phyloP scores from a whole-genome alignment of 2,113 vertebrate species.

The Leptocoma aspasia region DNA sequence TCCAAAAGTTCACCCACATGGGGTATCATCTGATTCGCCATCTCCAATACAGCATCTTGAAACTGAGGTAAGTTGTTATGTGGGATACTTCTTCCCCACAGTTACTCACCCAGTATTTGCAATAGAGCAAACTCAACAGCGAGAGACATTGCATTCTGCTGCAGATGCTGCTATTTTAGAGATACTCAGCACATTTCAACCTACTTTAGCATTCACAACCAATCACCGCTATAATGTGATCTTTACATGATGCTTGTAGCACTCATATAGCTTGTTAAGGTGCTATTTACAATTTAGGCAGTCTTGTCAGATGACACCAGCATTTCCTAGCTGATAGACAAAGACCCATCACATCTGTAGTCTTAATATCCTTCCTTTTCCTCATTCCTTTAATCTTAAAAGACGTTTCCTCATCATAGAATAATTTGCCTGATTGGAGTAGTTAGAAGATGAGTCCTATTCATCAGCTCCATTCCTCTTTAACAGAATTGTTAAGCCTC shows the following conservation, averaged over 20 bases:
- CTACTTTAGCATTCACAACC: background rate
- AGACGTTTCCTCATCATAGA: background rate
- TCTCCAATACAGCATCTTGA: background rate
- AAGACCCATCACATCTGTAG: slow-evolving; percentile 1
- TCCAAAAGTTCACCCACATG: background rate
- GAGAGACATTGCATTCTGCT: background rate
- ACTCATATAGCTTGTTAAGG: background rate
- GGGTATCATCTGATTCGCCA: background rate
- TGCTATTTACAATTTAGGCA: background rate
- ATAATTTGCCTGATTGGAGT: slow-evolving; percentile 48
- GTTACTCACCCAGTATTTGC: background rate
- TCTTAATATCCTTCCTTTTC: background rate
- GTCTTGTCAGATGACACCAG: background rate
- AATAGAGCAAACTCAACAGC: background rate
- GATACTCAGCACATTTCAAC: background rate
- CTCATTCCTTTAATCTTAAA: slow-evolving; percentile 17
- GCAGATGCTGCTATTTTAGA: background rate
- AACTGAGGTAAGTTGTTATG: background rate
- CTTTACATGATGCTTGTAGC: background rate
- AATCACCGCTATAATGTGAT: background rate
- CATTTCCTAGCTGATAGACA: background rate
- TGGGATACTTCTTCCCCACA: background rate
- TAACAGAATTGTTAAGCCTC: background rate
- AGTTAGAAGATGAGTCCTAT: slow-evolving; percentile 19
- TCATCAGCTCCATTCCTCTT: slow-evolving; percentile 25